Conservation (phyloP, 2,113 vertebrate genomes). For the Oncorhynchus keta region DNA sequence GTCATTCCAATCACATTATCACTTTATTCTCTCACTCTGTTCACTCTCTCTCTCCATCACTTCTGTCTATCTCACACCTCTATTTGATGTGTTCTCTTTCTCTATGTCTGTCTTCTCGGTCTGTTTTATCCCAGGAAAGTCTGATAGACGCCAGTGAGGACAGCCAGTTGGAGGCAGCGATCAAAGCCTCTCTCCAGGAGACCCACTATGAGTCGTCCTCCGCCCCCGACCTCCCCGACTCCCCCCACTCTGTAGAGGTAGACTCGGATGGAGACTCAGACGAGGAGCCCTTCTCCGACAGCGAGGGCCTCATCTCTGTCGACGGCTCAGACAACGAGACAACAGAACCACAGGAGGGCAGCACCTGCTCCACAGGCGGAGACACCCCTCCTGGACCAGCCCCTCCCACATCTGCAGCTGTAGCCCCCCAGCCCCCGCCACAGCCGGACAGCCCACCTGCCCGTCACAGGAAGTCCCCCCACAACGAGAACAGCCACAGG, state of each 20-base stretch:
- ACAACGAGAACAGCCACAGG: conserved; percentile 90
- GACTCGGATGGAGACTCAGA: conserved; percentile 78
- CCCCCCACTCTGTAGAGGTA: conserved; percentile 83
- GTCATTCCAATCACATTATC: too few relatives aligned
- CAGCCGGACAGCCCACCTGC: conserved; percentile 70
- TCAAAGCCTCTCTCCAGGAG: conserved; percentile 94
- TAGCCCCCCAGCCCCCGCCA: conserved; percentile 48
- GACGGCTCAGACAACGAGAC: conserved; percentile 89
- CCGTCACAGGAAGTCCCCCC: conserved; percentile 86
- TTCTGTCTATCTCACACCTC: too few relatives aligned
- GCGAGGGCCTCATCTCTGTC: conserved; percentile 94
- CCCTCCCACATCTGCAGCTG: conserved; percentile 26
- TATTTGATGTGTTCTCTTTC: too few relatives aligned
- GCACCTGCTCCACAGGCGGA: conserved; percentile 48
- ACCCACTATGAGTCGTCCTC: conserved; percentile 95
- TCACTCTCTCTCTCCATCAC: too few relatives aligned
- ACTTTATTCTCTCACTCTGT: too few relatives aligned
- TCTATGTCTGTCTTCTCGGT: not conserved
- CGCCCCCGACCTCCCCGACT: conserved; percentile 80
- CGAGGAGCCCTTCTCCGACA: conserved; percentile 94
- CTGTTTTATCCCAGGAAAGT: conserved; percentile 82
- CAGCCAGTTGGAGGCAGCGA: conserved; percentile 97
- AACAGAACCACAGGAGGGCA: conserved; percentile 57
- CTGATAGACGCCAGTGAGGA: conserved; percentile 98
- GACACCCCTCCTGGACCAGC: conserved; percentile 28